Conservation (phyloP, 1,140 invertebrate genomes). For the Leptopilina clavipes region DNA sequence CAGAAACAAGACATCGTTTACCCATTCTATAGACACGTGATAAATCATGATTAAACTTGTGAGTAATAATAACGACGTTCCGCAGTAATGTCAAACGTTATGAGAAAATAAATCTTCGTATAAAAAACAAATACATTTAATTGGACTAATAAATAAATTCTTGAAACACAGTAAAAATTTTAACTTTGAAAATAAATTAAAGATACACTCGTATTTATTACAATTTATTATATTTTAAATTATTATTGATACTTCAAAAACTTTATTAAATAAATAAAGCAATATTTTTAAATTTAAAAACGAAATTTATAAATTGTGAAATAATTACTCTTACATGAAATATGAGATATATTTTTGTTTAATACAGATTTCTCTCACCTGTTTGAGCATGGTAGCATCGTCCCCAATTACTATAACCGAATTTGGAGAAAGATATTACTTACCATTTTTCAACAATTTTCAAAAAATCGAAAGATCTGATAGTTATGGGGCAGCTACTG, state of each 20-base stretch:
- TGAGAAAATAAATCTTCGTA: too few species aligned
- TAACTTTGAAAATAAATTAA: too few species aligned
- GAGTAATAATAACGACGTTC: conserved; percentile 54
- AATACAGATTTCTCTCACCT: conserved; percentile 60
- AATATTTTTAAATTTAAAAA: too few species aligned
- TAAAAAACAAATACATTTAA: too few species aligned
- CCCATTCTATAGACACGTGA: conserved; percentile 47
- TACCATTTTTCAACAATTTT: conserved; percentile 51
- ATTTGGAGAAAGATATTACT: conserved; percentile 49
- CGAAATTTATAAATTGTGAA: too few species aligned
- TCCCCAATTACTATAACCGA: conserved; percentile 62
- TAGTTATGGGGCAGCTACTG: conserved; percentile 49
- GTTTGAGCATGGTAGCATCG: conserved; percentile 60
- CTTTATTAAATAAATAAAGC: too few species aligned
- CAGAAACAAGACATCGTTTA: conserved; percentile 41
- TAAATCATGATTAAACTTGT: conserved; percentile 61
- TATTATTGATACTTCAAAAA: too few species aligned
- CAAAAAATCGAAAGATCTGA: conserved; percentile 58
- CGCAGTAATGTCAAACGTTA: too few species aligned
- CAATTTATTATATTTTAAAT: too few species aligned
- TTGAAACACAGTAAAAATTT: too few species aligned
- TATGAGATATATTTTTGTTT: background rate
- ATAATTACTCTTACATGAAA: background rate
- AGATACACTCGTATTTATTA: too few species aligned
- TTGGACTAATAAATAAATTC: too few species aligned